phyloP scores from a whole-genome alignment of 2,113 vertebrate genomes.

The Conger conger region DNA sequence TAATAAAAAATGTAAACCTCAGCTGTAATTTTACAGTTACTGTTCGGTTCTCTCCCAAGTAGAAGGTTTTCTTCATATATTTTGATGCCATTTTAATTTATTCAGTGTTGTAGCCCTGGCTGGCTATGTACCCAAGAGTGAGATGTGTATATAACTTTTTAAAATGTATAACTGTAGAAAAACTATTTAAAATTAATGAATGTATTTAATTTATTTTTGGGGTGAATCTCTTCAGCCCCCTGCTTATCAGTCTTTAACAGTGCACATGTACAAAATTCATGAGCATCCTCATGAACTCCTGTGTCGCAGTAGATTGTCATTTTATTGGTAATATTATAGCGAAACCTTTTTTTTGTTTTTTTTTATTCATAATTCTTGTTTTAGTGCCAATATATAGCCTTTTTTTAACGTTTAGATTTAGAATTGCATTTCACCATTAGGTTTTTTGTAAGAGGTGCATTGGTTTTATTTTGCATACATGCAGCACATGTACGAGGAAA shows the following conservation, averaged over 20 bases:
- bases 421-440: background rate
- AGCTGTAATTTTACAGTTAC: constrained; percentile 4
- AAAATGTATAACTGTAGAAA: constrained; percentile 15
- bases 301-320: background rate
- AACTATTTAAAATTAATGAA: constrained; percentile 19
- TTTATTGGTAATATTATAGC: constrained; percentile 16
- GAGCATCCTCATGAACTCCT: background rate
- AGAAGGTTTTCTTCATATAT: background rate
- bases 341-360: background rate
- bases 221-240: background rate
- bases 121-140: constrained; percentile 33
- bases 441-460: background rate
- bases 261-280: background rate
- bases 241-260: constrained; percentile 8
- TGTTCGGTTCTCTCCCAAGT: background rate
- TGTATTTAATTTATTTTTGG: constrained; percentile 25
- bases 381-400: background rate
- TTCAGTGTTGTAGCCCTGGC: constrained; percentile 42
- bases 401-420: constrained; percentile 8
- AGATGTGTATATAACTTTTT: constrained; percentile 26
- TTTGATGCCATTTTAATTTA: constrained; percentile 37
- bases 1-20: constrained; percentile 14
- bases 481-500: constrained; percentile 11
- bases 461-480: constrained; percentile 17
- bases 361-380: background rate